phyloP scores from a whole-genome alignment of 2,888 invertebrate genomes.

The Drosophila hamatofila region DNA sequence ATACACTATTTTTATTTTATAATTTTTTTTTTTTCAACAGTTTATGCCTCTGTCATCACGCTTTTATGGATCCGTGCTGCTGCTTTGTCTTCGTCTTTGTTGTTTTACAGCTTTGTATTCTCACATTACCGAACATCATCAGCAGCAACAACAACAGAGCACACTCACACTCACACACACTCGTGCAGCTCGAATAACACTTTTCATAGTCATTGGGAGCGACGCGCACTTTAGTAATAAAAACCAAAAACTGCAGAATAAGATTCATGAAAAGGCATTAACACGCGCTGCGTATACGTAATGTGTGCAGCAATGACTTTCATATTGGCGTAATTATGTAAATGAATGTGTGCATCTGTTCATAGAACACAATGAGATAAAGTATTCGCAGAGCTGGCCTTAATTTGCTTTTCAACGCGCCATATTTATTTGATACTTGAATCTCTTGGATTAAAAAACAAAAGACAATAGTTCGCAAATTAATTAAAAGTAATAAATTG shows the following conservation, averaged over 20 bases:
- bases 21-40: conserved; percentile 41
- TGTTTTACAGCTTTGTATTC: conserved; percentile 53
- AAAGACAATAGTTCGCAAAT: neutral
- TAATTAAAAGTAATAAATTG: neutral
- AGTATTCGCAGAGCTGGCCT: neutral
- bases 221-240: conserved; percentile 36
- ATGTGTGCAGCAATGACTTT: conserved; percentile 34
- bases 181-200: conserved; percentile 27
- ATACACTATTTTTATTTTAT: conserved; percentile 24
- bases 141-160: conserved; percentile 1
- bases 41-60: conserved; percentile 61
- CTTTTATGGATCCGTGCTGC: conserved; percentile 44
- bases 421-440: neutral
- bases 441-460: neutral
- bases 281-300: conserved; percentile 45
- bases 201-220: conserved; percentile 58
- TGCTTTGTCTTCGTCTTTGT: conserved; percentile 57
- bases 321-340: conserved; percentile 11
- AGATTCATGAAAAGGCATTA: conserved; percentile 56
- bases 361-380: neutral
- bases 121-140: conserved; percentile 8
- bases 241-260: conserved; percentile 37
- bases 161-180: neutral
- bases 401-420: neutral
- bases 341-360: neutral